Conservation (phyloP, 2,888 invertebrate genomes). For the Sabellastarte sp. region DNA sequence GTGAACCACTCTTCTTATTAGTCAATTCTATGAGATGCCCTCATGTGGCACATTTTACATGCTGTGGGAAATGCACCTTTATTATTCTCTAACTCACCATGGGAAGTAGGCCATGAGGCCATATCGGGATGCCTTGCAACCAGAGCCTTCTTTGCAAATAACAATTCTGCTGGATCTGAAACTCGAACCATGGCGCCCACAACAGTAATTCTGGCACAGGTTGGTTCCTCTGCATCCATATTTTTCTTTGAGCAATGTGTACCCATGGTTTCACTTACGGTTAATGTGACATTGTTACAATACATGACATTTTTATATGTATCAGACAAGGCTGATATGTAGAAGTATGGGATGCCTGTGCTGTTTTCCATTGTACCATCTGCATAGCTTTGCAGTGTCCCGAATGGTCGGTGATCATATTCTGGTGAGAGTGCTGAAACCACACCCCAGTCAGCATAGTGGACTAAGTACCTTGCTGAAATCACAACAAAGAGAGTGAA, state of each 20-base stretch:
- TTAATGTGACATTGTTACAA: constrained; percentile 15
- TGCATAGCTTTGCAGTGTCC: constrained; percentile 16
- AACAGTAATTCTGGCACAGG: constrained; percentile 15
- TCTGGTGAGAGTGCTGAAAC: constrained; percentile 16
- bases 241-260: constrained; percentile 8
- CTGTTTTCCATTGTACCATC: constrained; percentile 15
- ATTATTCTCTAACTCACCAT: constrained; percentile 17
- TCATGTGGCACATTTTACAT: too few species aligned
- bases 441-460: constrained; percentile 17
- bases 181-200: constrained; percentile 13
- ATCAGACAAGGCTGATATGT: constrained; percentile 18
- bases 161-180: background rate
- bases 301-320: constrained; percentile 15
- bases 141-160: constrained; percentile 9
- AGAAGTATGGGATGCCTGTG: constrained; percentile 21
- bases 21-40: too few species aligned
- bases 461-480: constrained; percentile 18
- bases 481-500: background rate
- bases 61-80: too few species aligned
- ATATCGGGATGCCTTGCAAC: constrained; percentile 20
- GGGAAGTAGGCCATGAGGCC: constrained; percentile 17
- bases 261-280: constrained; percentile 13
- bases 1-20: too few species aligned
- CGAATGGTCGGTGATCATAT: constrained; percentile 14
- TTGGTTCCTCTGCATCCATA: constrained; percentile 15